Evolutionary conservation across 2,113 vertebrate species (phyloP), one percentile per base, ranked within the genome.

Genomic region (Dascyllus trimaculatus): DNA sequence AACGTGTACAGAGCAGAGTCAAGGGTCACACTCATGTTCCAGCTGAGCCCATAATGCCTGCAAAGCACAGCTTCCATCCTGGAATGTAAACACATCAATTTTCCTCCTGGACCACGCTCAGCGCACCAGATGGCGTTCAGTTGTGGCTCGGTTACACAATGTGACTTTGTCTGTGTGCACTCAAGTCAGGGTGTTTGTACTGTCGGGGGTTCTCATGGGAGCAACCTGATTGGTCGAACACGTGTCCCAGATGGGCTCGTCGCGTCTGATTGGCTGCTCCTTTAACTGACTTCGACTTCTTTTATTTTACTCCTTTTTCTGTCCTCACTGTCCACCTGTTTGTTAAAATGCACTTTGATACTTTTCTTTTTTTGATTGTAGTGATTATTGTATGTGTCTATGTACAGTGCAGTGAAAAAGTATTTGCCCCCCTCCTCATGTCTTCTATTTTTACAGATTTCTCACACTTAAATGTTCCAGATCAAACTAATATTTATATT

Each of bases 51-150:
- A 29, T 52, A 59, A 68, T 65, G 70, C 71, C 53, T 43, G 24
- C 25, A 24, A 56, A 22, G 40, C 63, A 51, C 17, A 2, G 56
- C 56, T 58, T 86, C 62, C 43, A 45, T 24, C 25, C 29, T 21
- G 70, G 51, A 75, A 71, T 69, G 49, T 78, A 77, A 85, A 77
- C n/a, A 71, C 58, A 40, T 22, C 1, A 48, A 5, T 22, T 53
- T 25, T 40, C 43, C 19, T 38, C 0, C 56, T 21, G 54, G 48
- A 54, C 48, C 4, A 43, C 49, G 52, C 32, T 11, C 17, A 19
- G 43, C 18, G 6, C 67, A 57, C 49, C 77, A 89, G 82, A 89
- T 90, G 82, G 77, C 22, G 58, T 70, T 64, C 79, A 85, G 73
- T 72, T 51, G 76, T 22, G 70, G 24, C 18, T 56, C 74, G 53